Evolutionary conservation across 2,888 invertebrate species (phyloP), one percentile per base, ranked within the genome.

Genomic region (Drosophila formosana): DNA sequence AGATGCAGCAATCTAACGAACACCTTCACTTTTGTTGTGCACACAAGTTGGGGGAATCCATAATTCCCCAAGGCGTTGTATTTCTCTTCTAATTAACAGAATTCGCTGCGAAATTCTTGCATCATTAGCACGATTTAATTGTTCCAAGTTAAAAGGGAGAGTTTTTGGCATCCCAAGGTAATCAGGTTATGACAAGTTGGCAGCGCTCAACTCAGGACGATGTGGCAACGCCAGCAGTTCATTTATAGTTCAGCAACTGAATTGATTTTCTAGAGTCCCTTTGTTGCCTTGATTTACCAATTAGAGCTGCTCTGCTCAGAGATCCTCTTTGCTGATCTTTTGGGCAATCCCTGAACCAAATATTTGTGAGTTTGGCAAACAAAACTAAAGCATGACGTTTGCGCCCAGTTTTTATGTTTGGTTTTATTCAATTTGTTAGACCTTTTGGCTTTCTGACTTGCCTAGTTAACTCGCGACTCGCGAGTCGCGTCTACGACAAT

Each of bases 401-500:
- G 87, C 72, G 75, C 88, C 84, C 81, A 82, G 81, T 78, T 80
- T 70, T 47, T 23, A 8, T 13, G 23, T 53, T 41, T 47, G n/a
- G 46, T 39, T 62, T 37, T 72, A 64, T 72, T 82, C 78, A 88
- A 86, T 86, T 88, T 86, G 83, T 70, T 62, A 80, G 75, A 83
- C 83, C 86, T 88, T 80, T 82, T 88, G 82, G 65, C 76, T 78
- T 62, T 67, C 39, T 63, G 86, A 88, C 75, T 83, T 86, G 75
- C 86, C 86, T 82, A 80, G 88, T 88, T 80, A 87, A 80, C 84
- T 69, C 72, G 79, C 67, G 82, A 76, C 80, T 80, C 63, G 50
- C 26, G 72, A 79, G 66, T 64, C 55, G 30, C 63, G 18, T 65
- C 46, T 57, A 67, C 74, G 78, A 68, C 78, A 78, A 34, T 37